Percentiles rank a stretch among this genome's conserved stretches.
Evolutionary conservation across 2,113 vertebrate species (phyloP).

Genomic region (Rhombomys opimus): DNA sequence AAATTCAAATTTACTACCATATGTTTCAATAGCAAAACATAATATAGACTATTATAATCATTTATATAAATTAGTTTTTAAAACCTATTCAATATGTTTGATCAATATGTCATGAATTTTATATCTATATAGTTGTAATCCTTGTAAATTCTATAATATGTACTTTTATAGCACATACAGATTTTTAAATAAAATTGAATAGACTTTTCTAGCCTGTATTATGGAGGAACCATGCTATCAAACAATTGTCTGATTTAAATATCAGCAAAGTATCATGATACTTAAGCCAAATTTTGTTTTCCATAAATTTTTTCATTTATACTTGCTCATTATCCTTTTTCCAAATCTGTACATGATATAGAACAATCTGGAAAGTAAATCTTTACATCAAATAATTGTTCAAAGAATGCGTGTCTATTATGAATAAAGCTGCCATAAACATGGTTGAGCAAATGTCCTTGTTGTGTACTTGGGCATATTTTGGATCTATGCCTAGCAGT

Average conservation of each 20-base stretch:
- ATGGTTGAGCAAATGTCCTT: too few relatives aligned
- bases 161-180: slow-evolving; percentile 82
- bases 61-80: slow-evolving; percentile 89
- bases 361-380: slow-evolving; percentile 32
- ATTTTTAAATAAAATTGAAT: slow-evolving; percentile 87
- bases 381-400: not conserved
- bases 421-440: too few relatives aligned
- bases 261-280: slow-evolving; percentile 54
- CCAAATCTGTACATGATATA: not conserved
- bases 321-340: slow-evolving; percentile 31
- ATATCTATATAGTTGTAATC: slow-evolving; percentile 86
- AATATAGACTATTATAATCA: slow-evolving; percentile 89
- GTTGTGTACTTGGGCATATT: too few relatives aligned
- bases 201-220: slow-evolving; percentile 80
- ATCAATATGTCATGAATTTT: slow-evolving; percentile 89
- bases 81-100: slow-evolving; percentile 89
- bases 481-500: too few relatives aligned
- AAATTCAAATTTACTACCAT: slow-evolving; percentile 88
- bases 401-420: too few relatives aligned
- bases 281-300: slow-evolving; percentile 63
- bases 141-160: slow-evolving; percentile 85
- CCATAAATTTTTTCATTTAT: slow-evolving; percentile 14
- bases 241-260: slow-evolving; percentile 72
- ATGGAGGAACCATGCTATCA: slow-evolving; percentile 66
- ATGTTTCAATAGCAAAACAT: slow-evolving; percentile 88